A percentile compares a stretch with the other conserved stretches of the same genome.
Conservation (phyloP, 1,140 invertebrate species). For the Idris sp. region DNA sequence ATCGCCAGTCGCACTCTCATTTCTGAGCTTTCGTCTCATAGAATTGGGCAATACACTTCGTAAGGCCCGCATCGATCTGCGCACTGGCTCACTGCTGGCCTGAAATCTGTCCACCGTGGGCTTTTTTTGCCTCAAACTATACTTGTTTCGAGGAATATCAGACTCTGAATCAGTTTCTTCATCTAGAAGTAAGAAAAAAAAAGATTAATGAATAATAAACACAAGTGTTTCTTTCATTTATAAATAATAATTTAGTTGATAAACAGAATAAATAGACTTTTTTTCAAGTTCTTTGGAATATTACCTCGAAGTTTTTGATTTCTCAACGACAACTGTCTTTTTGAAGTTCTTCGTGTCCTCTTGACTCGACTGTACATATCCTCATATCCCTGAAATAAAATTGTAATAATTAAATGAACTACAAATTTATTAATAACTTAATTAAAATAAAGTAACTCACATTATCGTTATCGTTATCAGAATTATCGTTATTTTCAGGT, state of each 20-base stretch:
- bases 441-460: too few relatives aligned
- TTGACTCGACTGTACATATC: conserved; percentile 83
- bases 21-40: conserved; percentile 75
- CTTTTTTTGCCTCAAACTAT: conserved; percentile 78
- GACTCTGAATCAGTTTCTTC: conserved; percentile 76
- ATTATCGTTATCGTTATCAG: conserved; percentile 71
- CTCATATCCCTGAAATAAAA: conserved; percentile 73
- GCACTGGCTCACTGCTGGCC: conserved; percentile 75
- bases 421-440: too few relatives aligned
- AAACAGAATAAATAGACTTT: too few relatives aligned
- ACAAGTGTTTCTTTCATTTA: too few relatives aligned
- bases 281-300: too few relatives aligned
- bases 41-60: conserved; percentile 74
- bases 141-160: conserved; percentile 76
- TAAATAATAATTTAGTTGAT: conserved; percentile 1
- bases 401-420: too few relatives aligned
- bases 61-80: conserved; percentile 73
- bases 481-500: conserved; percentile 73
- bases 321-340: conserved; percentile 73
- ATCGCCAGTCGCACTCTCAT: conserved; percentile 74
- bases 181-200: conserved; percentile 25
- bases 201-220: too few relatives aligned
- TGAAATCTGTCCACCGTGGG: conserved; percentile 79
- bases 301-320: conserved; percentile 71
- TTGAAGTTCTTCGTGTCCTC: conserved; percentile 76